Percentiles rank a stretch among this genome's conserved stretches.
These are phyloP conservation scores for Clupea harengus DNA, from an alignment of 2,113 vertebrate genomes.

Conservation along the genomic window DNA sequence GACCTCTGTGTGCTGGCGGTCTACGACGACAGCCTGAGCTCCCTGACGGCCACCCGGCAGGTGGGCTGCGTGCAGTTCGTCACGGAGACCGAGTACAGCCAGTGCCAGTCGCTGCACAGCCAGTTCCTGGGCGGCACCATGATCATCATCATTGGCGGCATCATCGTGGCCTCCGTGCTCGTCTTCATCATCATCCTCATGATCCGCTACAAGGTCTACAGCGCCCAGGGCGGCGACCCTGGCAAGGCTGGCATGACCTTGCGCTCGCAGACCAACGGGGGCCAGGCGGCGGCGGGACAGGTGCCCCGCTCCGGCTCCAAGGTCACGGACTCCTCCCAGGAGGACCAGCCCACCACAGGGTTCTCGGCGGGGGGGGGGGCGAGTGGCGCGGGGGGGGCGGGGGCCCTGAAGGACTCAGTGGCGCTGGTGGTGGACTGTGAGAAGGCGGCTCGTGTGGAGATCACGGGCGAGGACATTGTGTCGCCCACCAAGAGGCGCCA, in stretches of 20 bases:
- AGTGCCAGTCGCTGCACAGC: conserved; percentile 81
- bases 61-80: conserved; percentile 83
- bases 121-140: conserved; percentile 93
- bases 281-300: conserved; percentile 69
- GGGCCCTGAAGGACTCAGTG: conserved; percentile 67
- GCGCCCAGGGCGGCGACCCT: conserved; percentile 71
- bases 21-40: conserved; percentile 76
- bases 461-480: conserved; percentile 61
- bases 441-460: conserved; percentile 50
- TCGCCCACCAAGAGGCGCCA: conserved; percentile 67
- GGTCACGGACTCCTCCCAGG: conserved; percentile 64
- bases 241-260: conserved; percentile 67
- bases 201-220: conserved; percentile 90
- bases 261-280: conserved; percentile 75
- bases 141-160: conserved; percentile 94
- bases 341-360: conserved; percentile 54
- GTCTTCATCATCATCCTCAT: conserved; percentile 95
- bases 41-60: conserved; percentile 80
- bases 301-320: conserved; percentile 67
- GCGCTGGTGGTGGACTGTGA: conserved; percentile 67
- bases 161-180: conserved; percentile 91
- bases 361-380: conserved; percentile 40
- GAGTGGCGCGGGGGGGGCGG: not conserved
- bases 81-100: conserved; percentile 78
- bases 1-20: conserved; percentile 90